Evolutionary conservation across 2,888 invertebrate species (phyloP).

Genomic region (Andrena dorsata): DNA sequence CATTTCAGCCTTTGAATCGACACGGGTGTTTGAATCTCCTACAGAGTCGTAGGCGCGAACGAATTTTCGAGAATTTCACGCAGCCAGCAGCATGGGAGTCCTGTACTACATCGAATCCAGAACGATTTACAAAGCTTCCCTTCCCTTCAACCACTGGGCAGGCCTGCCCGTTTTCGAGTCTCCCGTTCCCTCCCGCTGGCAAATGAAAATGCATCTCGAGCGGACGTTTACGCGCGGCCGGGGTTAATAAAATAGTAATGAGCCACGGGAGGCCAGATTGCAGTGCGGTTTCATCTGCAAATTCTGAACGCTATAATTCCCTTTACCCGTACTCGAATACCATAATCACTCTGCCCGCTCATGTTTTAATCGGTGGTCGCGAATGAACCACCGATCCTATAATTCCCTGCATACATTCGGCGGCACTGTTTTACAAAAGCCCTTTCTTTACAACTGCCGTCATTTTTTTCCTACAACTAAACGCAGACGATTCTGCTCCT

Average conservation of each 20-base stretch:
- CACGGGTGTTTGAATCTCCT: constrained; percentile 19
- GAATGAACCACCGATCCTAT: background rate
- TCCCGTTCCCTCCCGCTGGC: constrained; percentile 11
- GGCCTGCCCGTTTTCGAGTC: background rate
- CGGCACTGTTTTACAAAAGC: too few relatives aligned
- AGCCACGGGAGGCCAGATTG: constrained; percentile 12
- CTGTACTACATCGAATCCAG: constrained; percentile 36
- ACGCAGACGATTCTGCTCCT: too few relatives aligned
- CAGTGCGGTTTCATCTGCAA: constrained; percentile 20
- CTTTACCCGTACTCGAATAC: constrained; percentile 19
- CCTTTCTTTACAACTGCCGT: too few relatives aligned
- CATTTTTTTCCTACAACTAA: too few relatives aligned
- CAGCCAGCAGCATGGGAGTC: background rate
- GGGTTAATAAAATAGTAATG: constrained; percentile 58
- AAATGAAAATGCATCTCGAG: constrained; percentile 57
- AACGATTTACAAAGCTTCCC: constrained; percentile 37
- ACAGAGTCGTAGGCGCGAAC: constrained; percentile 23
- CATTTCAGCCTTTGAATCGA: background rate
- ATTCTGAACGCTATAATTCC: constrained; percentile 27
- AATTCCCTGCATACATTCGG: background rate
- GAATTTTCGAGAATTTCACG: constrained; percentile 32
- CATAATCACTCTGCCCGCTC: constrained; percentile 1
- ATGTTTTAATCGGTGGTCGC: constrained; percentile 14
- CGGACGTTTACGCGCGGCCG: constrained; percentile 22
- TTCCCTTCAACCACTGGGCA: background rate